Conservation (phyloP, 2,888 invertebrate species). For the Aphidius colemani region DNA sequence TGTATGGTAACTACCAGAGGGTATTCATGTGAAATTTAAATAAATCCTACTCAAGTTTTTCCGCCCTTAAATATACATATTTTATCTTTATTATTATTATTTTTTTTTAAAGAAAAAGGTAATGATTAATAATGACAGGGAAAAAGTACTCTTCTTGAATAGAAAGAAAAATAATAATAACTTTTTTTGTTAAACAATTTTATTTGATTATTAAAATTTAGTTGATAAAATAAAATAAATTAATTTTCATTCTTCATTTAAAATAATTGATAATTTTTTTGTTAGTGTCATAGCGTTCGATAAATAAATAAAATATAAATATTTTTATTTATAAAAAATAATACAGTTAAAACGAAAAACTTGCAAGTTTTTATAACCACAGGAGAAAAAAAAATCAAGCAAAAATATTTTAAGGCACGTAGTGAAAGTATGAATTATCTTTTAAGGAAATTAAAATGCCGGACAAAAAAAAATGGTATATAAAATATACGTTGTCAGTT, state of each 20-base stretch:
- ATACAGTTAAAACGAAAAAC: too few relatives aligned
- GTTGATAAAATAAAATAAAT: too few relatives aligned
- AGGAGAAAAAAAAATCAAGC: background rate
- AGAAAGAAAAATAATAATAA: too few relatives aligned
- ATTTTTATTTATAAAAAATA: too few relatives aligned
- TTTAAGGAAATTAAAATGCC: conserved; percentile 45
- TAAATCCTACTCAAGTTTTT: background rate
- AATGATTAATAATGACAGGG: background rate
- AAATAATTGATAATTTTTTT: too few relatives aligned
- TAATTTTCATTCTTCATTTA: too few relatives aligned
- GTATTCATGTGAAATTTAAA: background rate
- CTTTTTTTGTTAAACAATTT: background rate
- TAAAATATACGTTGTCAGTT: conserved; percentile 2
- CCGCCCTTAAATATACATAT: background rate
- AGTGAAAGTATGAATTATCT: conserved; percentile 41
- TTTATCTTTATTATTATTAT: background rate
- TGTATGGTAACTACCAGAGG: too few relatives aligned
- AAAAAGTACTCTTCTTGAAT: too few relatives aligned
- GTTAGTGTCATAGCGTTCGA: too few relatives aligned
- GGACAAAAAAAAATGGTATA: conserved; percentile 13
- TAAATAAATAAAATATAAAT: too few relatives aligned
- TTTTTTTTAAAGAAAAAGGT: background rate
- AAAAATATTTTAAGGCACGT: background rate
- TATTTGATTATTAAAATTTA: background rate
- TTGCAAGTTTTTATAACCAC: background rate